Evolutionary conservation across 2,113 vertebrate species (phyloP).

Genomic region (Phylloscopus trochilus): DNA sequence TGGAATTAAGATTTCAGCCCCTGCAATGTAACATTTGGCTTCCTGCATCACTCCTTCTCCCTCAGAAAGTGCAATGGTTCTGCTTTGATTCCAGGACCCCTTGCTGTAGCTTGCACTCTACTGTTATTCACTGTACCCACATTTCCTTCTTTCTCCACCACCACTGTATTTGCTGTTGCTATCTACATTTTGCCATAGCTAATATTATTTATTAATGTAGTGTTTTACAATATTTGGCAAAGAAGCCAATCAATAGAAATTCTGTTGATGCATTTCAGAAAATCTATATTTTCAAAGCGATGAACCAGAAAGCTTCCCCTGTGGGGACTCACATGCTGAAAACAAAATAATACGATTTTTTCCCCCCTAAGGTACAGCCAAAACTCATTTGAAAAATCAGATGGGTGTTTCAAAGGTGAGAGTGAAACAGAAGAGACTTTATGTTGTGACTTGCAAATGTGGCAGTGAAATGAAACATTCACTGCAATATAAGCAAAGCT

Average conservation of each 20-base stretch:
- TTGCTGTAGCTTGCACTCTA: not conserved
- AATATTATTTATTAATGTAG: slow-evolving; percentile 24
- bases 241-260: slow-evolving; percentile 16
- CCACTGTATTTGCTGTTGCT: not conserved
- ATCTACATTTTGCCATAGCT: not conserved
- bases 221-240: not conserved
- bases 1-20: not conserved
- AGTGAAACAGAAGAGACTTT: not conserved
- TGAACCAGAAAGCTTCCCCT: not conserved
- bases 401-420: not conserved
- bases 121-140: not conserved
- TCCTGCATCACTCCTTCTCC: not conserved
- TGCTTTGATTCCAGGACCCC: not conserved
- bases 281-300: slow-evolving; percentile 19
- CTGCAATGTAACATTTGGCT: not conserved
- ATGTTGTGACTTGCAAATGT: not conserved
- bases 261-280: not conserved
- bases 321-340: not conserved
- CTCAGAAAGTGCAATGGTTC: not conserved
- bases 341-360: not conserved
- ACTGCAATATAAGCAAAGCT: not conserved
- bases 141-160: not conserved
- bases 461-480: slow-evolving; percentile 6
- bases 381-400: slow-evolving; percentile 17
- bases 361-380: not conserved